Conservation (phyloP, 2,797 vertebrate species). For the Neosilurus hyrtlii region DNA sequence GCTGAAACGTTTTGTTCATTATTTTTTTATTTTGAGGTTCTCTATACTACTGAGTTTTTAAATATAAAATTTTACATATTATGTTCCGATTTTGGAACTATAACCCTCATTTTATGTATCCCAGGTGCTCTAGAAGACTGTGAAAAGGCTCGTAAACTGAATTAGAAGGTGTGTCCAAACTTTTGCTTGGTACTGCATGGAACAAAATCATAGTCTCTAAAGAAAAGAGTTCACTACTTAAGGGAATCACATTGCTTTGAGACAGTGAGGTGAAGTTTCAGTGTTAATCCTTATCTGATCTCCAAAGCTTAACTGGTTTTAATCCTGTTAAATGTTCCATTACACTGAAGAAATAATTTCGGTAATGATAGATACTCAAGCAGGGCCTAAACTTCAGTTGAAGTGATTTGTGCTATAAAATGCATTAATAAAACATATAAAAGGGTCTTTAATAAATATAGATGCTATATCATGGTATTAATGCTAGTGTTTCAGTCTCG, state of each 20-base stretch:
- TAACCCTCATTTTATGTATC: too few relatives aligned
- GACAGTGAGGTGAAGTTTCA: neutral
- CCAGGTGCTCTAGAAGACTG: too few relatives aligned
- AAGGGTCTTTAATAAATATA: neutral
- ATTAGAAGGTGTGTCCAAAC: too few relatives aligned
- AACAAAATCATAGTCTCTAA: conserved; percentile 16
- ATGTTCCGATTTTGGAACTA: too few relatives aligned
- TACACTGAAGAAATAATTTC: neutral
- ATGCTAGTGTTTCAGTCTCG: neutral
- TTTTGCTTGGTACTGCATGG: neutral
- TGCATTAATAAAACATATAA: neutral
- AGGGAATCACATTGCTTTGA: neutral
- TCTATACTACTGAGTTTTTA: too few relatives aligned
- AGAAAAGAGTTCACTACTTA: neutral
- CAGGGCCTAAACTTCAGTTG: neutral
- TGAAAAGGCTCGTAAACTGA: too few relatives aligned
- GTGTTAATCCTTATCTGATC: neutral
- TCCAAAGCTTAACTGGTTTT: neutral
- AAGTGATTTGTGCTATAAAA: neutral
- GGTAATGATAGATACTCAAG: neutral
- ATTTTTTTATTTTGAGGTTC: too few relatives aligned
- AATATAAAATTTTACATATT: too few relatives aligned
- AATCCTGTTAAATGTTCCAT: neutral
- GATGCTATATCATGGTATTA: neutral
- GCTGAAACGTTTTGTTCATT: too few relatives aligned